Percentiles rank a stretch among this genome's conserved stretches.
Evolutionary conservation across 2,797 vertebrate species (phyloP).

Genomic region (Knipowitschia caucasica): DNA sequence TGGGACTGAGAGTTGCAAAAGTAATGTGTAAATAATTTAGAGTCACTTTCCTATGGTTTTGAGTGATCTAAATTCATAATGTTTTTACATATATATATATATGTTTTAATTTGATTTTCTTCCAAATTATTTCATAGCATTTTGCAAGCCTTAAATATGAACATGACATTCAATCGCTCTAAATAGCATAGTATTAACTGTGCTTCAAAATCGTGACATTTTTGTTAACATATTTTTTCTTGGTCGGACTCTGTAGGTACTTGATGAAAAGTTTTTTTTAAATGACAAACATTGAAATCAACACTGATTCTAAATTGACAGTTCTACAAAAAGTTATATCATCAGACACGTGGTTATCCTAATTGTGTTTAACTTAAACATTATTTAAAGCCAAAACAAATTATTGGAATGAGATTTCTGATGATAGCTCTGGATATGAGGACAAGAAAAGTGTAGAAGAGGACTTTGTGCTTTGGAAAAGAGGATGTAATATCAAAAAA

Average conservation of each 20-base stretch:
- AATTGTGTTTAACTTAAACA: conserved; percentile 25
- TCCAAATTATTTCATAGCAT: conserved; percentile 2
- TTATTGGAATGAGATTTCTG: conserved; percentile 17
- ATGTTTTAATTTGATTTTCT: conserved; percentile 4
- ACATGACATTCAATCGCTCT: conserved; percentile 20
- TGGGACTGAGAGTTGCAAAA: conserved; percentile 1
- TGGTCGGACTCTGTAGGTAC: conserved; percentile 7
- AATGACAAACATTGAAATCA: neutral
- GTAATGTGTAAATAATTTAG: conserved; percentile 6
- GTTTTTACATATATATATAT: too few relatives aligned
- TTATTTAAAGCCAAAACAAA: conserved; percentile 46
- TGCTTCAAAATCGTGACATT: conserved; percentile 27
- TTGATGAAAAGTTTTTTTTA: neutral
- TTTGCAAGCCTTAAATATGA: conserved; percentile 33
- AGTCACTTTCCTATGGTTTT: conserved; percentile 15
- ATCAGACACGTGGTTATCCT: conserved; percentile 28
- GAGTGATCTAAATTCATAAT: conserved; percentile 12
- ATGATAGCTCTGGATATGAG: conserved; percentile 1
- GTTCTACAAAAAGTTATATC: conserved; percentile 11
- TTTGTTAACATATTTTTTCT: conserved; percentile 23
- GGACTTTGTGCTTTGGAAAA: conserved; percentile 15
- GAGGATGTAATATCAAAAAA: conserved; percentile 6
- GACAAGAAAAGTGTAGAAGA: conserved; percentile 21
- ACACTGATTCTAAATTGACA: conserved; percentile 35
- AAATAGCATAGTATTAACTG: conserved; percentile 33